These are phyloP conservation scores for Lepidocyrtoides sp. DNA, from an alignment of 2,888 invertebrate species.

Conservation along the genomic window DNA sequence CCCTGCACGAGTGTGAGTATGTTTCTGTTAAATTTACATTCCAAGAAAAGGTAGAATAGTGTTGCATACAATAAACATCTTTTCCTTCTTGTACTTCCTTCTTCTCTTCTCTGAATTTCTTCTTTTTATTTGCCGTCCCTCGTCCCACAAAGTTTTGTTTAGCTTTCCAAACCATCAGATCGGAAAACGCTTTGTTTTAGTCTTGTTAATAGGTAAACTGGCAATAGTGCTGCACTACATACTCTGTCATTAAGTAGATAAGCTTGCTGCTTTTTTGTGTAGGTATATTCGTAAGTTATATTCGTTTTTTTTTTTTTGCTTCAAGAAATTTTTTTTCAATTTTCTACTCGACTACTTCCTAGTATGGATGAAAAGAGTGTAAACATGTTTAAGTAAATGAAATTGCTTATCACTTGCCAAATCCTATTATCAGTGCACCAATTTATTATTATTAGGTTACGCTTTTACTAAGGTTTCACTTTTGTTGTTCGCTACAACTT, in stretches of 20 bases:
- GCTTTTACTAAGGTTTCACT: background rate
- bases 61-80: slow-evolving; percentile 52
- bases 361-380: background rate
- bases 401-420: slow-evolving; percentile 27
- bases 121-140: background rate
- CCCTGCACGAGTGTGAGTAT: background rate
- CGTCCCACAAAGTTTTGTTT: background rate
- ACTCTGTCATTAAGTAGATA: background rate
- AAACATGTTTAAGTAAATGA: slow-evolving; percentile 33
- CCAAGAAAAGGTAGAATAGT: slow-evolving; percentile 18
- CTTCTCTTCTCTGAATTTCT: slow-evolving; percentile 1
- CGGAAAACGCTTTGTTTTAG: too few species aligned
- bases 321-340: background rate
- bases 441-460: slow-evolving; percentile 1
- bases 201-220: too few species aligned
- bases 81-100: background rate
- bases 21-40: slow-evolving; percentile 28
- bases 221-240: background rate
- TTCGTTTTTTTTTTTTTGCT: background rate
- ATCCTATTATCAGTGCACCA: slow-evolving; percentile 15
- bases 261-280: background rate
- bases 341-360: background rate
- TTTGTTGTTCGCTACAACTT: too few species aligned
- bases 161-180: background rate
- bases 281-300: background rate